Evolutionary conservation across 37 sponge, comb jelly and placozoan genomes (phyloP), one percentile per base, ranked within the genome.

Genomic region (Diacarnus erythraeanus): DNA sequence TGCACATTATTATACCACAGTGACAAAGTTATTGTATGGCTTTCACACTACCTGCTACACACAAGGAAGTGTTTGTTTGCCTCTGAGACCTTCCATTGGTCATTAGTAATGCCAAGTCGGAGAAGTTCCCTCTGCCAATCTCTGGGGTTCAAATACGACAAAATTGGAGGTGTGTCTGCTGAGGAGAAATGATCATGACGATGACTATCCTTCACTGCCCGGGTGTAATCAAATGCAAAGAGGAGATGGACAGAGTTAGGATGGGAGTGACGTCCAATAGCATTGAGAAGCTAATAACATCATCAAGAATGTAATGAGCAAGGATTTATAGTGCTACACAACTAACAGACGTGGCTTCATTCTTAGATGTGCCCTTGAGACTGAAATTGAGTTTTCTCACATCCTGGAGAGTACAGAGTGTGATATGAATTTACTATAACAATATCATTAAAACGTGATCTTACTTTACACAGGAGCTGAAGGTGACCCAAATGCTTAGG

Each of bases 101-200:
- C 75, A 8, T 57, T 71, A 38, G 76, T 81, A 57, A 87, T 69
- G 21, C 82, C 77, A 38, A 87, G 72, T 41, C 87, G 42, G 1
- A 25, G 54, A 22, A 87, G 75, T 59, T 87, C 87, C 71, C 75
- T 78, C 79, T 83, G 75, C 89, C 89, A 89, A 68, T 89, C 89
- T 35, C 59, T 54, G 25, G 84, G 57, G 41, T 74, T 83, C 67
- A 89, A 78, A 66, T 79, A 89, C n/a, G 64, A 74, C 8, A 61
- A 27, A 34, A 25, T 4, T 5, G 57, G 9, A 9, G 64, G 67
- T 9, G 58, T 59, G 27, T 22, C 35, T 12, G 34, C 15, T 12
- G n/a, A 9, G 23, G 39, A 0, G 27, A 9, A 71, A 23, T 22
- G 18, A 25, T 56, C 29, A 31, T 80, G 57, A 36, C 71, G 39